Evolutionary conservation across 2,797 vertebrate species (phyloP), one percentile per base, ranked within the genome.

Genomic region (Ataeniobius toweri): DNA sequence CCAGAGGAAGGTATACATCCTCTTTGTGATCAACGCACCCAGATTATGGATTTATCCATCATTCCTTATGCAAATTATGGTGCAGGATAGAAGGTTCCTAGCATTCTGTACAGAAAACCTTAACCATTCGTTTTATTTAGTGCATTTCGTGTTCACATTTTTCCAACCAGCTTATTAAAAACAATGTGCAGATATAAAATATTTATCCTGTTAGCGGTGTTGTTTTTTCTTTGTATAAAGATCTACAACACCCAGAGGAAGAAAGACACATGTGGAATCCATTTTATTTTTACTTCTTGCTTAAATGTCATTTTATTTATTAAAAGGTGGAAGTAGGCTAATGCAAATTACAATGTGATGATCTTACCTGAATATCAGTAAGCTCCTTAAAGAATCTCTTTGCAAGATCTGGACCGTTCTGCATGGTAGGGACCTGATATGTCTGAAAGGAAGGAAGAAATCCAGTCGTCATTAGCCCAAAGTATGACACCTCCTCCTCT

Each of bases 381-480:
- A 98, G 94, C 74, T 96, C 96, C 86, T 96, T 96, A 83, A 95
- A 56, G 94, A 98, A 97, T 73, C 96, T 95, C 76, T 95, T 96
- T 3, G 96, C 94, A 41, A 98, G 91, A 55, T 97, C 94, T 0
- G 96, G 96, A 8, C 97, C 97, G 0, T 97, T 96, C 88, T 97
- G 85, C 96, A 97, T 97, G 6, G 97, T 98, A 7, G 97, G 97
- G 85, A 98, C 96, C 80, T 96, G 87, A 75, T 95, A 88, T 1
- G 78, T 93, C 97, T 98, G 85, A 61, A 39, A 84, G 22, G 61
- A 36, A n/a, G 22, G 63, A 28, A 26, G 53, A 46, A 31, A 53
- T 12, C 48, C 39, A 73, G 20, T 3, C 50, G 13, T 18, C 48
- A 46, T 3, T n/a, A 39, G 4, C 65, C 65, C 39, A 46, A 26